Conservation (phyloP, 1,140 invertebrate species). For the Lithobius niger region DNA sequence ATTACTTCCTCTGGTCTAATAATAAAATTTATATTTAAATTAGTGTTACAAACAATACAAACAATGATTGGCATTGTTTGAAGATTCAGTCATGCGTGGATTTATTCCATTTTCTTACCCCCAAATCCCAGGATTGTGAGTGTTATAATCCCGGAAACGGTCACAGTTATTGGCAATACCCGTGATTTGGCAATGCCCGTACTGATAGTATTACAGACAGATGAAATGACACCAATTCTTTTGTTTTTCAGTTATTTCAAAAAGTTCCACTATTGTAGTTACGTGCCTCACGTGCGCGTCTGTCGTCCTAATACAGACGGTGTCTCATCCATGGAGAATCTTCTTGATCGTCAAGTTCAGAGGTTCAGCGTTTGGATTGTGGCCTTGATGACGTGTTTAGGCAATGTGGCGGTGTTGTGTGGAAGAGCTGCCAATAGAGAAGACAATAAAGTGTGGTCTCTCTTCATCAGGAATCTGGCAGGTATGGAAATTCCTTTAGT, state of each 20-base stretch:
- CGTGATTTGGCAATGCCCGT: no score
- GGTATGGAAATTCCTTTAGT: conserved; percentile 28
- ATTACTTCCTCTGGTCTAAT: no score
- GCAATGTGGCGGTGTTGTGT: conserved; percentile 53
- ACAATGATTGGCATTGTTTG: no score
- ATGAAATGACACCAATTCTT: conserved; percentile 11
- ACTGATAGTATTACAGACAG: no score
- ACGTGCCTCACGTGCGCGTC: conserved; percentile 42
- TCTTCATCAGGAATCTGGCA: conserved; percentile 56
- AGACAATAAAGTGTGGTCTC: conserved; percentile 32
- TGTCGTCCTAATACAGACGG: conserved; percentile 55
- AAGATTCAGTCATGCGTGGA: no score
- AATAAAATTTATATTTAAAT: no score
- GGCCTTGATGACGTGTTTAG: conserved; percentile 45
- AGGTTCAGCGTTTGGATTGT: conserved; percentile 57
- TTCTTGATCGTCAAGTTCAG: conserved; percentile 47
- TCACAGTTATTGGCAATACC: no score
- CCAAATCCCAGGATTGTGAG: no score
- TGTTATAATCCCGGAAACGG: no score
- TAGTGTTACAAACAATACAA: no score
- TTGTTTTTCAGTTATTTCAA: conserved; percentile 45
- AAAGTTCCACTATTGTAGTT: conserved; percentile 53
- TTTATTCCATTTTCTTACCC: no score
- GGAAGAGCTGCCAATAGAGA: conserved; percentile 44
- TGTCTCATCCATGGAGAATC: conserved; percentile 49